Evolutionary conservation across 2,113 vertebrate genomes (phyloP).

Genomic region (Tetrao urogallus): DNA sequence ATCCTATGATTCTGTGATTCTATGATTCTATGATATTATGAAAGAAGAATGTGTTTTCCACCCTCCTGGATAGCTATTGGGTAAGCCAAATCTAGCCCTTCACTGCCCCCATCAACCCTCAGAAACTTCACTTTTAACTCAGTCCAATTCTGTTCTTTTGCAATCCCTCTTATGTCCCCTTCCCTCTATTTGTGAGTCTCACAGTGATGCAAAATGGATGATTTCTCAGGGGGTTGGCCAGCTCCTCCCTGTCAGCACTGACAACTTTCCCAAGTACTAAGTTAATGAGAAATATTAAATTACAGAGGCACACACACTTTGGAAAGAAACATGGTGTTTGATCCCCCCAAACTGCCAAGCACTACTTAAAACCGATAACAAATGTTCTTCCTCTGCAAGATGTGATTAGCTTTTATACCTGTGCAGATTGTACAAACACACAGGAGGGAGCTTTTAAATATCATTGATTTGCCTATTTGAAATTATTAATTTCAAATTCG

Average conservation of each 20-base stretch:
- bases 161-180: background rate
- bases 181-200: background rate
- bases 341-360: conserved; percentile 41
- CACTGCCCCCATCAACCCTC: background rate
- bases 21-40: background rate
- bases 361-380: conserved; percentile 64
- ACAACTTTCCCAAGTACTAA: background rate
- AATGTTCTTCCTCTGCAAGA: conserved; percentile 67
- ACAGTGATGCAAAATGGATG: background rate
- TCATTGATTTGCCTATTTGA: conserved; percentile 81
- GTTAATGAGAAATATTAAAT: conserved; percentile 60
- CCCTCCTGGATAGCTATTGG: background rate
- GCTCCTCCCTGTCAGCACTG: background rate
- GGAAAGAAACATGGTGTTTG: conserved; percentile 41
- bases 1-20: too few relatives aligned
- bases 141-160: background rate
- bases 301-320: background rate
- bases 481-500: conserved; percentile 83
- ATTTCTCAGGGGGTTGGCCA: background rate
- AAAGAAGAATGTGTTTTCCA: background rate
- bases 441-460: conserved; percentile 80
- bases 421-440: conserved; percentile 73
- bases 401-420: conserved; percentile 75
- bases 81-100: background rate
- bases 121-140: background rate